These are phyloP conservation scores for Galeruca laticollis DNA, from an alignment of 2,888 invertebrate species.

Conservation along the genomic window DNA sequence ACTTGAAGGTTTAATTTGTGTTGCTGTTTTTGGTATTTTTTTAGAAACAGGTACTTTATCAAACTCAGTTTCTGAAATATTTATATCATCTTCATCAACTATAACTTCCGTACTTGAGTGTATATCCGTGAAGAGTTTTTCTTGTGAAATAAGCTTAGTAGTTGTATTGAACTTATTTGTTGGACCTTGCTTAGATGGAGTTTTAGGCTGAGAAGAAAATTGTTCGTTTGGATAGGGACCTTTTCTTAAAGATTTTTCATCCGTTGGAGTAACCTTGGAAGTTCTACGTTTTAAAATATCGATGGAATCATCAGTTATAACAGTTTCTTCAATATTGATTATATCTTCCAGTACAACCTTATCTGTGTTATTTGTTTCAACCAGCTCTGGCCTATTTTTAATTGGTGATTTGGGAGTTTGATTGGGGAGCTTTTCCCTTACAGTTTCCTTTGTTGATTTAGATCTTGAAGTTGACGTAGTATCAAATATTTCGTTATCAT, in stretches of 20 bases:
- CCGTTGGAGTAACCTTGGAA: not conserved
- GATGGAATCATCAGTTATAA: not conserved
- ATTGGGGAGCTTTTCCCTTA: slow-evolving; percentile 29
- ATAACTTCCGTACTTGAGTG: slow-evolving; percentile 27
- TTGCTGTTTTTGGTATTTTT: slow-evolving; percentile 45
- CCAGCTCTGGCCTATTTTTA: slow-evolving; percentile 39
- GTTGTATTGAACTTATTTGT: slow-evolving; percentile 10
- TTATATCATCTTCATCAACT: slow-evolving; percentile 1
- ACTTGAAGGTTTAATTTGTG: no score
- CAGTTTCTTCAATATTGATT: not conserved
- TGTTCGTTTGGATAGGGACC: not conserved
- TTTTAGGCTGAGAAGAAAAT: not conserved
- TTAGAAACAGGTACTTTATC: slow-evolving; percentile 27
- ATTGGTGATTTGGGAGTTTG: slow-evolving; percentile 43
- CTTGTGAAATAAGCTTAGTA: slow-evolving; percentile 39
- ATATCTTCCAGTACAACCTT: not conserved
- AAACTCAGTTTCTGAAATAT: not conserved
- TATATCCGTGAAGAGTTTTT: slow-evolving; percentile 33
- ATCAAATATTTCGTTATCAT: no score
- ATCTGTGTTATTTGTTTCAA: not conserved
- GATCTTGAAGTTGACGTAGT: not conserved
- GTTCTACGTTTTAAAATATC: not conserved
- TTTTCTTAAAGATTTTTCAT: slow-evolving; percentile 33
- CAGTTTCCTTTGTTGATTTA: slow-evolving; percentile 26
- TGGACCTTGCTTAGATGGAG: not conserved